A percentile compares a stretch with the other conserved stretches of the same genome.
phyloP scores from a whole-genome alignment of 2,113 vertebrate genomes.

The Oenanthe oenanthe region DNA sequence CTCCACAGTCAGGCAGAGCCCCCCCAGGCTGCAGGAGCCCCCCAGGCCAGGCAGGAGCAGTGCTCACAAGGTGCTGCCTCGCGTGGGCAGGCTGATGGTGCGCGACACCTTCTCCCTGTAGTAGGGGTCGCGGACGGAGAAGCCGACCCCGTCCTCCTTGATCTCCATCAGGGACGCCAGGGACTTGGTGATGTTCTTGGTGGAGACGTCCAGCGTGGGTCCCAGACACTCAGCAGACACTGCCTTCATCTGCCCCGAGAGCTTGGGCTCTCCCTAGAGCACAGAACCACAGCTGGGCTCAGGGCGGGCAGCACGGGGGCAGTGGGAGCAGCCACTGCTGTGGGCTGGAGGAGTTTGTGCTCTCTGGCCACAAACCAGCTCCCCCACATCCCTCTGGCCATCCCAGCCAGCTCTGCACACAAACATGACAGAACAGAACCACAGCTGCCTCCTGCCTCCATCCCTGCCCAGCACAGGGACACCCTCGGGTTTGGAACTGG shows the following conservation, averaged over 20 bases:
- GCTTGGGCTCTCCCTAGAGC: conserved; percentile 88
- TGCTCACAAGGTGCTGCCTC: conserved; percentile 96
- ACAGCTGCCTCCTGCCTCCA: background rate
- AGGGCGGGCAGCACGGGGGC: background rate
- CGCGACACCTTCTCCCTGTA: conserved; percentile 87
- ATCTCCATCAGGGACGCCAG: conserved; percentile 95
- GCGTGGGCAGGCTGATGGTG: conserved; percentile 90
- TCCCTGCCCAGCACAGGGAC: background rate
- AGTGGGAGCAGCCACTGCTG: background rate
- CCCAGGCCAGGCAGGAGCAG: background rate
- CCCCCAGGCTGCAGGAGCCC: background rate
- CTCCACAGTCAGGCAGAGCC: background rate
- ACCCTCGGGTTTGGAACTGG: background rate
- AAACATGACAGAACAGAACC: background rate
- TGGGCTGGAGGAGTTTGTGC: background rate
- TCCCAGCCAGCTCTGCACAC: background rate
- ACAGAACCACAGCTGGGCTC: background rate
- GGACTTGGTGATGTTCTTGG: conserved; percentile 93
- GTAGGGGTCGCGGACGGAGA: conserved; percentile 82
- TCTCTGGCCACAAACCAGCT: background rate
- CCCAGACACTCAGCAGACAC: conserved; percentile 92
- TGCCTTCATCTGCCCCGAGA: conserved; percentile 93
- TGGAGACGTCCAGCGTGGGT: conserved; percentile 83
- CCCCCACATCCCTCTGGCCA: fast-evolving
- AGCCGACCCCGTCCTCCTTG: conserved; percentile 85